A percentile compares a stretch with the other conserved stretches of the same genome.
Evolutionary conservation across 2,888 invertebrate genomes (phyloP).

Genomic region (Cephus runcator): DNA sequence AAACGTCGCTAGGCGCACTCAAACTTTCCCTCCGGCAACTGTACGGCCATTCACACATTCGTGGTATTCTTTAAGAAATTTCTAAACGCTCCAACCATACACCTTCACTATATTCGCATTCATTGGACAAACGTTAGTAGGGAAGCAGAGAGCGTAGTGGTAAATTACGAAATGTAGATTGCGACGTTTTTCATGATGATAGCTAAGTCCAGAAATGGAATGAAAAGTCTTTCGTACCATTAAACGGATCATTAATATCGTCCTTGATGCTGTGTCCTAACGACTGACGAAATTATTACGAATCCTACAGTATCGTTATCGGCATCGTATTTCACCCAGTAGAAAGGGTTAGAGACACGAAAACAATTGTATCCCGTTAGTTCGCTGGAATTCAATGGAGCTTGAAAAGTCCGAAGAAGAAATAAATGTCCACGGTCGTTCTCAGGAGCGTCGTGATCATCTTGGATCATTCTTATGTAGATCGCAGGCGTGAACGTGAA

Average conservation of each 20-base stretch:
- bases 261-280: not conserved
- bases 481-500: slow-evolving; percentile 33
- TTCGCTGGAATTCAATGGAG: not conserved
- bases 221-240: not conserved
- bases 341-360: not conserved
- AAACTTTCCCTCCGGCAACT: not conserved
- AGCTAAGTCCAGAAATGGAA: not conserved
- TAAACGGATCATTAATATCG: not conserved
- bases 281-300: not conserved
- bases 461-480: slow-evolving; percentile 50
- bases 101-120: not conserved
- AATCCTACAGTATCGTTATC: not conserved
- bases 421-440: not conserved
- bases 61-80: not conserved
- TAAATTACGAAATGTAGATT: not conserved
- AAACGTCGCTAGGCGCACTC: not conserved
- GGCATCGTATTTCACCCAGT: not conserved
- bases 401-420: not conserved
- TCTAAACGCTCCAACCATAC: not conserved
- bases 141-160: not conserved
- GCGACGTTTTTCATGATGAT: not conserved
- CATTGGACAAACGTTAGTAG: not conserved
- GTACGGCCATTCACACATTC: not conserved
- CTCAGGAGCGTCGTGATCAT: not conserved
- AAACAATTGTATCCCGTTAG: not conserved